A percentile compares a stretch with the other conserved stretches of the same genome.
phyloP scores from a whole-genome alignment of 2,797 vertebrate species.

The Acropternis orthonyx region DNA sequence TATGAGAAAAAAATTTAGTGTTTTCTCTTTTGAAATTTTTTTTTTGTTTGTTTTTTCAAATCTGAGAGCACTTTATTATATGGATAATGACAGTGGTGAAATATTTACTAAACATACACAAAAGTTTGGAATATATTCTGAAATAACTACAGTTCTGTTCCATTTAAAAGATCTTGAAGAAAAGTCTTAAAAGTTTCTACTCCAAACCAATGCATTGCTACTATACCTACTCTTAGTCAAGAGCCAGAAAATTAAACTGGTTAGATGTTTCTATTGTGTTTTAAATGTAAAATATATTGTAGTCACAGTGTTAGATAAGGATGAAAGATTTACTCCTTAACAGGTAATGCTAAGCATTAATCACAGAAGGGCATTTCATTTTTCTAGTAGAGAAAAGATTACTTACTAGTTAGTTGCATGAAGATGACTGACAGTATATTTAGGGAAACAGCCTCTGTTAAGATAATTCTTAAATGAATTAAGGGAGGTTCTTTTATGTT shows the following conservation, averaged over 20 bases:
- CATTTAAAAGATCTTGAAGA: not conserved
- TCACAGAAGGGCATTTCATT: not conserved
- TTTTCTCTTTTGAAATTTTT: fast-evolving
- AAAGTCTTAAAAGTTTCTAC: not conserved
- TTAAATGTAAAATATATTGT: not conserved
- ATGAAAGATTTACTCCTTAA: not conserved
- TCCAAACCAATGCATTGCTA: not conserved
- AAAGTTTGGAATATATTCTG: not conserved
- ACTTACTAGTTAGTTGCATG: not conserved
- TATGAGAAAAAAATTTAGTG: not conserved
- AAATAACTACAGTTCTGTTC: not conserved
- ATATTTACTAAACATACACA: not conserved
- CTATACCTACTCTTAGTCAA: not conserved
- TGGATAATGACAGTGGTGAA: not conserved
- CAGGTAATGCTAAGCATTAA: not conserved
- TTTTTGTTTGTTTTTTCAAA: not conserved
- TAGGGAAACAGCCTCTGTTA: not conserved
- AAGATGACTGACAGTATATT: not conserved
- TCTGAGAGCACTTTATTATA: not conserved
- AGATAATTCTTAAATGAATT: not conserved
- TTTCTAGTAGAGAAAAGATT: not conserved
- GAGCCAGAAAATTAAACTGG: not conserved
- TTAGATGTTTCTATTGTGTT: not conserved
- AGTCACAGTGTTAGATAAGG: not conserved
- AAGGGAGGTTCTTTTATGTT: not conserved